Evolutionary conservation across 2,888 invertebrate species (phyloP), one percentile per base, ranked within the genome.

Genomic region (Pasiphila rectangulata): DNA sequence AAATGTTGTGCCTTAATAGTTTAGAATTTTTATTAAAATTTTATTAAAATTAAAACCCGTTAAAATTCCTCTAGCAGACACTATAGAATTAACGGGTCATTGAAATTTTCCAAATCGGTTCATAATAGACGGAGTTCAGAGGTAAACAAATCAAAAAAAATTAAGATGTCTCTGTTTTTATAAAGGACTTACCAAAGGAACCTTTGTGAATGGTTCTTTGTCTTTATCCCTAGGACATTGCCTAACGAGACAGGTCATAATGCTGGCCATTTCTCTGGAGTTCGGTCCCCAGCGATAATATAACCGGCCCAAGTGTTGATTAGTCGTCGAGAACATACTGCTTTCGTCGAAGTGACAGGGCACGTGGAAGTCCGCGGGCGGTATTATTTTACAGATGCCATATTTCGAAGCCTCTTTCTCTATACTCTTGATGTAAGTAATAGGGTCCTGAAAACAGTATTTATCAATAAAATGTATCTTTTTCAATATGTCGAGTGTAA

Each of bases 241-340:
- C 21, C 9, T 40, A 0, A 40, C 9, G 2, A 37, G 83, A 75
- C 95, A 94, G 59, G 94, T 61, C 92, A 94, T 36, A 1, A 98
- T 97, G 4, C 96, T 95, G 73, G 94, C 93, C 71, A 96, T 89
- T 75, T 97, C 95, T 57, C 94, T 92, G 0, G 95, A 93, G 61
- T 94, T 96, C 0, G 95, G 94, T 0, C 98, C 97, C 97, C 97
- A 98, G 20, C 97, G 92, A 61, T 93, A 92, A 61, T 94, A 90
- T 92, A 98, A 93, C 55, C 96, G 94, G 63, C 96, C 94, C 1
- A 98, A 93, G 64, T 97, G 96, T 70, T 98, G 98, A 78, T 97
- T 96, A 55, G 94, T 94, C 0, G 95, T 95, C 0, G 94, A 94
- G 67, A 98, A 98, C 2, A 95, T 83, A 90, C 96, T 94, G 51